Evolutionary conservation across 2,888 invertebrate genomes (phyloP).

Genomic region (Hypomecis atomaria): DNA sequence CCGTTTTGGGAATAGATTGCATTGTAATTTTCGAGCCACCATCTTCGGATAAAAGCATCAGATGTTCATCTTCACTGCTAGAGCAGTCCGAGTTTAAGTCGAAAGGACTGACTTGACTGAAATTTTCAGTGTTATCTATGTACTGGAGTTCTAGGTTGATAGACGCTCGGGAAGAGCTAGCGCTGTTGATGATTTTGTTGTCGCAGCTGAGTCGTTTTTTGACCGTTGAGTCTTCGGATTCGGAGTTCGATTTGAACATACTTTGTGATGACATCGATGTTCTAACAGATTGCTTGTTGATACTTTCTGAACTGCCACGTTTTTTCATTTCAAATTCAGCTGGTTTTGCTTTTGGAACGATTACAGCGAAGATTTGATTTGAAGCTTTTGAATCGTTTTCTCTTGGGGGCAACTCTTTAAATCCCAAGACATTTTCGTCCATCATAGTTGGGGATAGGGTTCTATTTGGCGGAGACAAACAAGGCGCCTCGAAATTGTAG

Average conservation of each 20-base stretch:
- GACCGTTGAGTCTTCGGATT: slow-evolving; percentile 74
- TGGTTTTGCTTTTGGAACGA: slow-evolving; percentile 75
- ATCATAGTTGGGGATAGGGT: slow-evolving; percentile 78
- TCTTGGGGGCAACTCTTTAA: slow-evolving; percentile 70
- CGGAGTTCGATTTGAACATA: slow-evolving; percentile 70
- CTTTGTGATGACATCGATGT: slow-evolving; percentile 72
- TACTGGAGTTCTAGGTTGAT: slow-evolving; percentile 76
- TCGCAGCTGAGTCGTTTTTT: slow-evolving; percentile 79
- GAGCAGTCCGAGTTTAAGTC: slow-evolving; percentile 75
- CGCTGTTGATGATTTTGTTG: slow-evolving; percentile 72
- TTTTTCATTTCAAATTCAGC: slow-evolving; percentile 58
- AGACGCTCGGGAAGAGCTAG: slow-evolving; percentile 70
- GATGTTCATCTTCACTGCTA: slow-evolving; percentile 79
- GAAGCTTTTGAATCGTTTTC: slow-evolving; percentile 57
- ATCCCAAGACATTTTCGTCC: slow-evolving; percentile 66
- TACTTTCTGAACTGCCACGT: slow-evolving; percentile 68
- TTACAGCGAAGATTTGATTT: slow-evolving; percentile 78
- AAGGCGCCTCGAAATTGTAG: slow-evolving; percentile 71
- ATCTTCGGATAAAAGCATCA: slow-evolving; percentile 77
- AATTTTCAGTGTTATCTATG: slow-evolving; percentile 68
- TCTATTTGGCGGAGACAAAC: slow-evolving; percentile 77
- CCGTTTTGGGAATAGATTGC: slow-evolving; percentile 71
- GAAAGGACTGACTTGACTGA: slow-evolving; percentile 62
- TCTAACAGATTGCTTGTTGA: slow-evolving; percentile 63
- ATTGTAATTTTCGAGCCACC: slow-evolving; percentile 80